A percentile compares a stretch with the other conserved stretches of the same genome.
phyloP scores from a whole-genome alignment of 1,140 invertebrate species.

The Coelopa frigida region DNA sequence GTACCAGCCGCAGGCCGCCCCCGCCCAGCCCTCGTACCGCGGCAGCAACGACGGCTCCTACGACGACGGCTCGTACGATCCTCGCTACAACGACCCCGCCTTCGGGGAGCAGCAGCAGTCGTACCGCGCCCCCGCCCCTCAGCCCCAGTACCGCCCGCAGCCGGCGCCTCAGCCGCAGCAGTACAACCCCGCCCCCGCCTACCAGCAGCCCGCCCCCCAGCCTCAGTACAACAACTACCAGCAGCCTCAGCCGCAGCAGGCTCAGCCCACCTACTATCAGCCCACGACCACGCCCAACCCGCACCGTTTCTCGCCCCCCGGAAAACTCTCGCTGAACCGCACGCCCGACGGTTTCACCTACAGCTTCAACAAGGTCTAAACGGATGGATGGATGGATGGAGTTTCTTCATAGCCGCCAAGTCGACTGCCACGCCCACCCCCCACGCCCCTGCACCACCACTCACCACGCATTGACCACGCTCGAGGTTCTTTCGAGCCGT shows the following conservation, averaged over 20 bases:
- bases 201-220: slow-evolving; percentile 35
- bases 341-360: slow-evolving; percentile 78
- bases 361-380: slow-evolving; percentile 61
- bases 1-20: slow-evolving; percentile 31
- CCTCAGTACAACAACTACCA: slow-evolving; percentile 46
- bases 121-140: slow-evolving; percentile 38
- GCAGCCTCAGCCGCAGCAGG: slow-evolving; percentile 41
- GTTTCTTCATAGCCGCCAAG: too few relatives aligned
- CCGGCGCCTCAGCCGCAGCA: slow-evolving; percentile 42
- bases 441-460: too few relatives aligned
- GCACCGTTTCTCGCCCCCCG: slow-evolving; percentile 68
- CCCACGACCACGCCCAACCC: slow-evolving; percentile 58
- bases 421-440: too few relatives aligned
- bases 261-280: slow-evolving; percentile 41
- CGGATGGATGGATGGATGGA: too few relatives aligned
- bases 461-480: too few relatives aligned
- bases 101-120: slow-evolving; percentile 40
- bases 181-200: slow-evolving; percentile 34
- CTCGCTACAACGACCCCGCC: slow-evolving; percentile 40
- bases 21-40: slow-evolving; percentile 38
- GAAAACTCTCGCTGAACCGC: slow-evolving; percentile 73
- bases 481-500: too few relatives aligned
- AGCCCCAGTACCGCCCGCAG: slow-evolving; percentile 46
- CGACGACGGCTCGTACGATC: slow-evolving; percentile 52
- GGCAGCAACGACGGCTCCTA: slow-evolving; percentile 48